Percentiles rank a stretch among this genome's conserved stretches.
Evolutionary conservation across 2,113 vertebrate species (phyloP).

Genomic region (Colinus virginianus): DNA sequence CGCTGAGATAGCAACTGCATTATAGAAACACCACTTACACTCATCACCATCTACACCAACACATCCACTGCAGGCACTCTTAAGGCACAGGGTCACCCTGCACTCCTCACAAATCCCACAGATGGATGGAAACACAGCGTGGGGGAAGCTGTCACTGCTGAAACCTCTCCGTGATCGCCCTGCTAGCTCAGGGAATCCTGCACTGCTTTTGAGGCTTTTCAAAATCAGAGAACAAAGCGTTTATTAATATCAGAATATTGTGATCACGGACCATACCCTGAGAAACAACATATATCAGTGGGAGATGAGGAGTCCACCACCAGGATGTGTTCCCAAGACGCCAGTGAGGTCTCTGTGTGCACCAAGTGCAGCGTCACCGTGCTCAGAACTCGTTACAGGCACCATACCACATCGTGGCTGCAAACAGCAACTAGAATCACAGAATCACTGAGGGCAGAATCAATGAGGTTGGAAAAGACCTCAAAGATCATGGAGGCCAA

Average conservation of each 20-base stretch:
- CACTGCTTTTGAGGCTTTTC: not conserved
- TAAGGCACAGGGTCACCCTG: not conserved
- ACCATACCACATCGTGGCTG: not conserved
- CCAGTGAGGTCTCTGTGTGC: not conserved
- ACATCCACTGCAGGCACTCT: not conserved
- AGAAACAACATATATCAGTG: not conserved
- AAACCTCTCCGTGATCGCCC: not conserved
- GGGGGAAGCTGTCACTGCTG: not conserved
- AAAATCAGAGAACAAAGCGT: not conserved
- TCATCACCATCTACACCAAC: not conserved
- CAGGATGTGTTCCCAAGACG: not conserved
- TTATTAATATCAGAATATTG: not conserved
- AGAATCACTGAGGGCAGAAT: no score
- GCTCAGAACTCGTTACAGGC: not conserved
- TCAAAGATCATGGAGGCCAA: no score
- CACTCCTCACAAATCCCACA: not conserved
- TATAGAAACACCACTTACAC: not conserved
- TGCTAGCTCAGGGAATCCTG: not conserved
- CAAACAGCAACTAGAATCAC: not conserved
- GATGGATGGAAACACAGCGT: not conserved
- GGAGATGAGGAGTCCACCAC: not conserved
- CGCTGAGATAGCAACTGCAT: rapidly evolving
- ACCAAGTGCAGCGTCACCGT: not conserved
- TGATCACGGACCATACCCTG: not conserved
- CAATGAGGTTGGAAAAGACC: no score